Base-by-base conservation (phyloP, 2,888 invertebrate genomes). In the Siphonodentalium dalli region DNA sequence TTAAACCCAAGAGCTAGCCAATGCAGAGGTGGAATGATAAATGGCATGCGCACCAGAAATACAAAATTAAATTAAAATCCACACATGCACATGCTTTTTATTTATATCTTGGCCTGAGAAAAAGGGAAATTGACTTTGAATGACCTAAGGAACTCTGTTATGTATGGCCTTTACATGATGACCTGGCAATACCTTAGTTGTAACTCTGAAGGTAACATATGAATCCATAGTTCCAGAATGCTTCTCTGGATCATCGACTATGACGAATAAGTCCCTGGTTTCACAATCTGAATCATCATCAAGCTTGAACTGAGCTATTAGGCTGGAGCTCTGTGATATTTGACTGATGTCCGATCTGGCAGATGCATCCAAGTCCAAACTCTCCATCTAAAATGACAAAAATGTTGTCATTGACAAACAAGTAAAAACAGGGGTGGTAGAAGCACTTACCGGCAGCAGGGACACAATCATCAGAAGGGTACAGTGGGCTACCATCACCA, bases 161-260 rank as follows among this genome's bases (percentile, higher is more conserved):
- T 38, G 3, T 21, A 13, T 3, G 15, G 38, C 18, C 4, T 2
- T 20, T n/a, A n/a, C 13, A 15, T 18, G 18, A 41, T 42, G 9
- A 8, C 20, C n/a, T n/a, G n/a, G n/a, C n/a, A n/a, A 69, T 74
- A 87, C 88, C 81, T 86, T 87, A 1, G 88, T 87, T n/a, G 86
- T 86, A 29, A 89, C 85, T 44, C 88, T 83, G 72, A 88, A 89
- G 40, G 88, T 87, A 46, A 89, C 87, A 66, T 86, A 89, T 0
- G 89, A 88, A 73, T 89, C 89, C 69, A 89, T 83, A 0, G 88
- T 87, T 66, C 88, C 88, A 39, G 87, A 83, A 79, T 89, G 88
- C 74, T 89, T 89, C 69, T 89, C 88, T 6, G 89, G 89, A 80
- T 87, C 88, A 71, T 89, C 89, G 28, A 89, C 87, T 77, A 86